Conservation (phyloP, 53 echinoderm and acorn worm species). For the Patiria pectinifera region DNA sequence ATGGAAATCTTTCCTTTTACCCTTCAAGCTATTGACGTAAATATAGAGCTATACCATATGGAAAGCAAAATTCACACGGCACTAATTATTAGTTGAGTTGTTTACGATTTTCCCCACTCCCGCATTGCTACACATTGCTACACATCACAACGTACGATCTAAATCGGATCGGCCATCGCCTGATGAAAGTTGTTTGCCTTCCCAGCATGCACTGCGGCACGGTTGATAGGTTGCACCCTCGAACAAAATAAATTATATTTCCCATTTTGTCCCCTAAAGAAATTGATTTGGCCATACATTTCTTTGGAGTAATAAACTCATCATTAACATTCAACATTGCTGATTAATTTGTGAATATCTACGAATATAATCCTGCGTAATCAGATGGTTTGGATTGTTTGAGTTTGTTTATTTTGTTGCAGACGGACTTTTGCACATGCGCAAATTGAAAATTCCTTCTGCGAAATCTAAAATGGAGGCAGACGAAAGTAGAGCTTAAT, state of each 20-base stretch:
- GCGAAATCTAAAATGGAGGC: conserved; percentile 1
- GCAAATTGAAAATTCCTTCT: conserved; percentile 56
- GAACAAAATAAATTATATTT: conserved; percentile 4
- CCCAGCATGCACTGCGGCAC: conserved; percentile 49
- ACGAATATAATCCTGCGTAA: background rate
- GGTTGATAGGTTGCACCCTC: conserved; percentile 50
- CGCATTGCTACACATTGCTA: background rate
- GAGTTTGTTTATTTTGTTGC: conserved; percentile 9
- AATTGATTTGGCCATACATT: background rate
- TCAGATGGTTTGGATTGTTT: background rate
- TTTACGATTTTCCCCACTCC: background rate
- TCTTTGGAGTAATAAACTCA: background rate
- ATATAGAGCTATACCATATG: too few relatives aligned
- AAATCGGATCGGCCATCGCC: too few relatives aligned
- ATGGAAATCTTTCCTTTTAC: too few relatives aligned
- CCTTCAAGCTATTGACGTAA: too few relatives aligned
- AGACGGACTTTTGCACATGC: conserved; percentile 49
- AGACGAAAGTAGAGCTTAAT: background rate
- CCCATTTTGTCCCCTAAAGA: too few relatives aligned
- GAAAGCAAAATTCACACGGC: too few relatives aligned
- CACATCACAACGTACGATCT: background rate
- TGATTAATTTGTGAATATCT: background rate
- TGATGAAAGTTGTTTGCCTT: conserved; percentile 28
- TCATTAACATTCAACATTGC: background rate
- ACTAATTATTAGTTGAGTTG: background rate